Evolutionary conservation across 2,888 invertebrate species (phyloP).

Genomic region (Drosophila anomelani): DNA sequence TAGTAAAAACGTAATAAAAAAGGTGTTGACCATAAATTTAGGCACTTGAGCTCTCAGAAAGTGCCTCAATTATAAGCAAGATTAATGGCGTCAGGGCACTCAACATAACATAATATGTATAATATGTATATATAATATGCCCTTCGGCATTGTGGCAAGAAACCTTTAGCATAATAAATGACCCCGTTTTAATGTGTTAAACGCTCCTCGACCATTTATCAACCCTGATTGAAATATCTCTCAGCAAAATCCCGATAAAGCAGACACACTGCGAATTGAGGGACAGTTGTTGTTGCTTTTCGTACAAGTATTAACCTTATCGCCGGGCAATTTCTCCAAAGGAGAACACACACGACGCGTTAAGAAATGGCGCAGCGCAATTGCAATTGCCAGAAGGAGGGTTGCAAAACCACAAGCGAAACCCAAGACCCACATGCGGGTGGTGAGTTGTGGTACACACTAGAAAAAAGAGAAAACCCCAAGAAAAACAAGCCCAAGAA

Average conservation of each 20-base stretch:
- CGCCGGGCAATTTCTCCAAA: constrained; percentile 40
- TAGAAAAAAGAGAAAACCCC: constrained; percentile 1
- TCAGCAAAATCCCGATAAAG: constrained; percentile 37
- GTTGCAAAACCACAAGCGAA: constrained; percentile 55
- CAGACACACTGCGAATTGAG: constrained; percentile 16
- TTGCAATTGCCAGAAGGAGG: constrained; percentile 39
- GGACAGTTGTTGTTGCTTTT: constrained; percentile 19
- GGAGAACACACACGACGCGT: constrained; percentile 60
- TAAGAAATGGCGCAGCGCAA: constrained; percentile 71
- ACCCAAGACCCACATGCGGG: constrained; percentile 71
- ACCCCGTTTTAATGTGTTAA: constrained; percentile 34
- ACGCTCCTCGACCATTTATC: constrained; percentile 36
- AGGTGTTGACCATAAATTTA: constrained; percentile 22
- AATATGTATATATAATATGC: no score
- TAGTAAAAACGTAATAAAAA: background rate
- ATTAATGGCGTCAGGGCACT: constrained; percentile 16
- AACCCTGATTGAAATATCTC: constrained; percentile 47
- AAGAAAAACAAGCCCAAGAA: constrained; percentile 2
- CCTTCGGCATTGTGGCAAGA: constrained; percentile 17
- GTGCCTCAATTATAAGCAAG: constrained; percentile 6
- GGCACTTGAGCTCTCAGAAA: background rate
- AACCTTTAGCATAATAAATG: constrained; percentile 37
- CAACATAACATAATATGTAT: constrained; percentile 15
- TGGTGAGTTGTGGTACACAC: constrained; percentile 44
- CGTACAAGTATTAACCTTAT: constrained; percentile 46